phyloP scores from a whole-genome alignment of 37 sponge, comb jelly and placozoan genomes.

The Hexactinellida sp. region DNA sequence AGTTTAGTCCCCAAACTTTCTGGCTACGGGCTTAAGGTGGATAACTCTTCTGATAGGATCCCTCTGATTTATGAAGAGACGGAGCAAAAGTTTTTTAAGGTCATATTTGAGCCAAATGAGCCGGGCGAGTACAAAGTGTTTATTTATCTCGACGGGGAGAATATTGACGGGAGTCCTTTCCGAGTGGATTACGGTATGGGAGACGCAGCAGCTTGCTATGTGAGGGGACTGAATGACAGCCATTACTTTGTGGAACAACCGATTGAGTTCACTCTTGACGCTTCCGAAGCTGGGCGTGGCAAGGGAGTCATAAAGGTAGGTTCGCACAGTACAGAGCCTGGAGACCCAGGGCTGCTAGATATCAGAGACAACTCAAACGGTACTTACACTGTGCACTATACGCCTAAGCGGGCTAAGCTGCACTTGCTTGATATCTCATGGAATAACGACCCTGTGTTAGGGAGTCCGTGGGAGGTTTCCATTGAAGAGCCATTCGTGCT shows the following conservation, averaged over 20 bases:
- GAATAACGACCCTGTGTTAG: background rate
- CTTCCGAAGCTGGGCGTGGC: background rate
- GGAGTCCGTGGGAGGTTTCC: background rate
- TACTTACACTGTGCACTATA: background rate
- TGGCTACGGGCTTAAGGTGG: background rate
- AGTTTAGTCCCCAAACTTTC: background rate
- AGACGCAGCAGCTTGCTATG: background rate
- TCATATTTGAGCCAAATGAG: background rate
- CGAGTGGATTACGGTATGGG: background rate
- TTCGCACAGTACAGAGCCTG: background rate
- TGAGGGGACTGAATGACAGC: background rate
- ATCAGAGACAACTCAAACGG: background rate
- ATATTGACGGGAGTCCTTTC: slow-evolving; percentile 4
- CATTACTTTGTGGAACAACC: slow-evolving; percentile 15
- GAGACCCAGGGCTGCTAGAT: background rate
- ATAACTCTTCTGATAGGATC: background rate
- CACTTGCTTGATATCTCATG: background rate
- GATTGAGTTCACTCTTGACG: background rate
- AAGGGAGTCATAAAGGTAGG: background rate
- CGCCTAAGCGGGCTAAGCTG: background rate
- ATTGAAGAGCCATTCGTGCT: background rate
- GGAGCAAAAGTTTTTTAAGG: background rate
- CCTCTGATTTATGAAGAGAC: background rate
- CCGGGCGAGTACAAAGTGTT: background rate
- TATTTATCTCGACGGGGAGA: background rate